phyloP scores from a whole-genome alignment of 2,888 invertebrate species.

The Caenorhabditis macrosperma region DNA sequence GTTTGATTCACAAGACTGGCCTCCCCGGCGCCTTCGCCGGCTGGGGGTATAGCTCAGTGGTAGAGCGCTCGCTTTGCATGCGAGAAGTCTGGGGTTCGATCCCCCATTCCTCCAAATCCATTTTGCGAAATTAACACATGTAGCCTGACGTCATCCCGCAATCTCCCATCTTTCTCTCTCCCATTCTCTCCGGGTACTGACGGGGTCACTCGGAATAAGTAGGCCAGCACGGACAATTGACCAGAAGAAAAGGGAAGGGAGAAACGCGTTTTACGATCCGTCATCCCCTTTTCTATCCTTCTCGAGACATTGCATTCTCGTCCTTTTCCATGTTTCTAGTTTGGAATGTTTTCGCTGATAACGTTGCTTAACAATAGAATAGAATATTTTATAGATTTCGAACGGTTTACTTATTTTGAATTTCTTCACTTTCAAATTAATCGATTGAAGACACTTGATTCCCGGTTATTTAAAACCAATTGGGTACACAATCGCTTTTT shows the following conservation, averaged over 20 bases:
- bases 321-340: background rate
- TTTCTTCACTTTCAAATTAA: too few relatives aligned
- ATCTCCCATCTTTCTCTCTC: background rate
- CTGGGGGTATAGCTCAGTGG: conserved; percentile 71
- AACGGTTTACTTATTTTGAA: too few relatives aligned
- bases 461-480: too few relatives aligned
- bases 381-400: too few relatives aligned
- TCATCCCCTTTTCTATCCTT: background rate
- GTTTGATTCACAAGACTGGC: too few relatives aligned
- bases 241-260: background rate
- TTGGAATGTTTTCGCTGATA: too few relatives aligned
- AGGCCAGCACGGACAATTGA: conserved; percentile 54
- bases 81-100: conserved; percentile 77
- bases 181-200: background rate
- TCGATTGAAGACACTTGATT: too few relatives aligned
- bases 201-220: conserved; percentile 6
- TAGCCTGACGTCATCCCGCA: background rate
- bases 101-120: conserved; percentile 73
- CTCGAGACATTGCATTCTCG: background rate
- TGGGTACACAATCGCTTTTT: too few relatives aligned
- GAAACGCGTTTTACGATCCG: conserved; percentile 34
- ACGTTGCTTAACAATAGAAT: too few relatives aligned
- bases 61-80: conserved; percentile 79
- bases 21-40: background rate
- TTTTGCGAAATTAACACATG: conserved; percentile 30